These are phyloP conservation scores for Abrostola tripartita DNA, from an alignment of 2,888 invertebrate species.

Conservation along the genomic window DNA sequence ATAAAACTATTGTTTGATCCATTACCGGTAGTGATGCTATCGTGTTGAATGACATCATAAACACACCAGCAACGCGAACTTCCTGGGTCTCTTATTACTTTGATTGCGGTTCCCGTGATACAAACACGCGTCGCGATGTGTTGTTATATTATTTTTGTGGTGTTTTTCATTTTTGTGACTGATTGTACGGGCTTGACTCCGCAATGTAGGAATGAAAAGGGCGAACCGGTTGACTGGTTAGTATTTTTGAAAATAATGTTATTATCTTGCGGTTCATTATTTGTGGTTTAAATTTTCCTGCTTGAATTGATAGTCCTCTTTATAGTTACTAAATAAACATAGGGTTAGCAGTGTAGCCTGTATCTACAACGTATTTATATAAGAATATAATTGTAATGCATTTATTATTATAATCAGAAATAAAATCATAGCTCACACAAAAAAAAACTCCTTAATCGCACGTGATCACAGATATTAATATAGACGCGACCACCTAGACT, in stretches of 20 bases:
- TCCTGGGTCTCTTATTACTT: conserved; percentile 77
- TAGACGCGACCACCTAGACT: no score
- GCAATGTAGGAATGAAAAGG: conserved; percentile 89
- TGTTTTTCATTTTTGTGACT: conserved; percentile 66
- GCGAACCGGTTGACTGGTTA: conserved; percentile 92
- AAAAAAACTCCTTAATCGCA: no score
- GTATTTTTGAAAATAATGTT: conserved; percentile 51
- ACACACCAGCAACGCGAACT: conserved; percentile 64
- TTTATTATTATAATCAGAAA: no score
- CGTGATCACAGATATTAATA: no score
- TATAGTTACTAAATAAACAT: neutral
- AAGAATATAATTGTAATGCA: no score
- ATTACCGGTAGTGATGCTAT: conserved; percentile 53
- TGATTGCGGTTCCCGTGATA: conserved; percentile 56
- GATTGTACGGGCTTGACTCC: conserved; percentile 72
- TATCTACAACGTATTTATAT: no score
- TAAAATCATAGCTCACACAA: no score
- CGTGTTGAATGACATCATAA: conserved; percentile 71
- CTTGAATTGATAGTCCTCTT: conserved; percentile 5
- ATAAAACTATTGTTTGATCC: conserved; percentile 76
- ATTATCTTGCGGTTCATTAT: conserved; percentile 22
- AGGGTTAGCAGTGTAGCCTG: neutral
- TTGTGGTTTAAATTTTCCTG: conserved; percentile 26
- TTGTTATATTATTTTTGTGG: conserved; percentile 57
- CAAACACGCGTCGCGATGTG: conserved; percentile 69